Evolutionary conservation across 2,113 vertebrate species (phyloP), one percentile per base, ranked within the genome.

Genomic region (Microcebus jonahi): DNA sequence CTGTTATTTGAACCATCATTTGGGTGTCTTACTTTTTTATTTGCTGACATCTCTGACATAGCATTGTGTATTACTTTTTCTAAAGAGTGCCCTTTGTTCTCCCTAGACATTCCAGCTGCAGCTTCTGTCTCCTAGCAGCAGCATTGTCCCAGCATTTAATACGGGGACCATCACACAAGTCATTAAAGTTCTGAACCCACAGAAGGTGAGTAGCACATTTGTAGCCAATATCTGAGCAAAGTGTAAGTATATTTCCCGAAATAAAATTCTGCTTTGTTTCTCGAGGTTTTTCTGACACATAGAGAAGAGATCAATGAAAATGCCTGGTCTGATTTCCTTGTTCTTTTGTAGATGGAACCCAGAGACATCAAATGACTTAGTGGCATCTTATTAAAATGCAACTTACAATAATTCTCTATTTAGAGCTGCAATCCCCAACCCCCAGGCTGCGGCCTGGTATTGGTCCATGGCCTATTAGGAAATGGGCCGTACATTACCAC

Each of bases 151-250:
- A 98, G 99, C 99, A 88, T 99, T 99, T 98, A 99, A 99, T 98
- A 99, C 99, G 77, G 99, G 99, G 98, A 99, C 98, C 85, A 99
- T 99, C 98, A 99, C 99, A 91, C 99, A 99, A 98, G 99, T 99
- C 98, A 99, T 99, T 98, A 99, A 99, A 99, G 99, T 99, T 93
- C 99, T 99, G 98, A 99, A 99, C 98, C 99, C 99, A 98, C 99
- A 99, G 98, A 99, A 99, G 99, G 99, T 99, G 97, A 99, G 98
- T 96, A 90, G 29, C 36, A 89, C 34, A 50, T 90, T 95, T 80
- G 34, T 90, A 95, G 50, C 48, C 5, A 90, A 6, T 91, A 61
- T 81, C 61, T 91, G 29, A 93, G 36, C 17, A 45, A 73, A 25
- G 4, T 57, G 2, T 79, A 79, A 94, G 20, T 21, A 25, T 91